Conservation (phyloP, 2,888 invertebrate species). For the Pogonocherus hispidulus region DNA sequence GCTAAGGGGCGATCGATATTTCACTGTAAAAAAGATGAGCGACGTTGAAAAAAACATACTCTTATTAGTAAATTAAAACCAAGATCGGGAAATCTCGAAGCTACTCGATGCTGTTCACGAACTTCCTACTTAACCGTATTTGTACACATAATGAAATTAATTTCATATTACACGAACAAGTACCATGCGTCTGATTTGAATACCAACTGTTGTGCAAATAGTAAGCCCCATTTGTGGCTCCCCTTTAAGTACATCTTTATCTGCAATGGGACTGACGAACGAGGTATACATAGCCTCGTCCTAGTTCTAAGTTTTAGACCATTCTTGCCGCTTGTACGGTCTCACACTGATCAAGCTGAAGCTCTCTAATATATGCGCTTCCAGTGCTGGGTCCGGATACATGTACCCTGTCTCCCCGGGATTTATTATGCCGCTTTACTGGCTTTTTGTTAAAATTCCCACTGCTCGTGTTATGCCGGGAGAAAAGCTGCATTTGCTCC, state of each 20-base stretch:
- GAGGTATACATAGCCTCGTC: conserved; percentile 32
- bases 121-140: too few species aligned
- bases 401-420: conserved; percentile 60
- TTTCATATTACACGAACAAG: too few species aligned
- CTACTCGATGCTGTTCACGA: too few species aligned
- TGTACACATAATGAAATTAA: too few species aligned
- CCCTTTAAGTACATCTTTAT: not conserved
- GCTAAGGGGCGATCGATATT: too few species aligned
- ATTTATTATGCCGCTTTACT: conserved; percentile 61
- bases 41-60: too few species aligned
- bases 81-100: too few species aligned
- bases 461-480: conserved; percentile 57
- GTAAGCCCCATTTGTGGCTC: not conserved
- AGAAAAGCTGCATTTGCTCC: conserved; percentile 56
- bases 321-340: conserved; percentile 36
- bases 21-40: too few species aligned
- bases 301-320: conserved; percentile 35
- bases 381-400: conserved; percentile 59
- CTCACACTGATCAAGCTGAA: conserved; percentile 47
- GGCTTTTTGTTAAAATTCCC: conserved; percentile 62
- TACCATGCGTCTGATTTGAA: too few species aligned
- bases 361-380: conserved; percentile 61
- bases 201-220: too few species aligned
- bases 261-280: conserved; percentile 30
- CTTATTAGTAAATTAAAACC: too few species aligned